Percentiles rank a stretch among this genome's conserved stretches.
These are phyloP conservation scores for Lithobates pipiens DNA, from an alignment of 2,797 vertebrate genomes.

Conservation along the genomic window DNA sequence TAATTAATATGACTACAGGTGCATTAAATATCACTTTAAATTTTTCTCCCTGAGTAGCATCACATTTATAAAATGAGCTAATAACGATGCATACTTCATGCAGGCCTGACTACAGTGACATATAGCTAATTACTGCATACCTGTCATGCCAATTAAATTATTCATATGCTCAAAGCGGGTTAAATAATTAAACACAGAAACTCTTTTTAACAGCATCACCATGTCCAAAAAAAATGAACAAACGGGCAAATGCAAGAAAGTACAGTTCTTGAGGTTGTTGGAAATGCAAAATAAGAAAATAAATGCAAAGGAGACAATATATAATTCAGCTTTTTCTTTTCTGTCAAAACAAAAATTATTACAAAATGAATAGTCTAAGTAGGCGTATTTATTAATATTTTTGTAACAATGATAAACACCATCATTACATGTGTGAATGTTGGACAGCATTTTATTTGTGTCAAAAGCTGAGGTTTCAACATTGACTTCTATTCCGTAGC, in stretches of 20 bases:
- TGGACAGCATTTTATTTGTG: too few relatives aligned
- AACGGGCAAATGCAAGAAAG: not conserved
- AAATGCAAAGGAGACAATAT: not conserved
- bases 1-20: conserved; percentile 45
- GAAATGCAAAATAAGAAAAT: not conserved
- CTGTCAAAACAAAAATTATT: too few relatives aligned
- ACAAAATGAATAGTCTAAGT: too few relatives aligned
- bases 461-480: too few relatives aligned
- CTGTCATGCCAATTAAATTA: conserved; percentile 43
- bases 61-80: conserved; percentile 41
- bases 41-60: conserved; percentile 8
- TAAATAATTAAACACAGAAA: conserved; percentile 36
- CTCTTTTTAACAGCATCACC: not conserved
- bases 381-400: too few relatives aligned
- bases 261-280: not conserved
- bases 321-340: not conserved
- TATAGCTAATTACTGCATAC: conserved; percentile 51
- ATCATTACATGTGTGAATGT: too few relatives aligned
- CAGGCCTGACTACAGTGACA: conserved; percentile 44
- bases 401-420: too few relatives aligned
- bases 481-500: too few relatives aligned
- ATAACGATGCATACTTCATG: conserved; percentile 43
- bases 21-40: conserved; percentile 40
- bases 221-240: not conserved
- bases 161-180: conserved; percentile 38